These are phyloP conservation scores for Rhegmatorhina hoffmannsi DNA, from an alignment of 2,113 vertebrate genomes.

Conservation along the genomic window DNA sequence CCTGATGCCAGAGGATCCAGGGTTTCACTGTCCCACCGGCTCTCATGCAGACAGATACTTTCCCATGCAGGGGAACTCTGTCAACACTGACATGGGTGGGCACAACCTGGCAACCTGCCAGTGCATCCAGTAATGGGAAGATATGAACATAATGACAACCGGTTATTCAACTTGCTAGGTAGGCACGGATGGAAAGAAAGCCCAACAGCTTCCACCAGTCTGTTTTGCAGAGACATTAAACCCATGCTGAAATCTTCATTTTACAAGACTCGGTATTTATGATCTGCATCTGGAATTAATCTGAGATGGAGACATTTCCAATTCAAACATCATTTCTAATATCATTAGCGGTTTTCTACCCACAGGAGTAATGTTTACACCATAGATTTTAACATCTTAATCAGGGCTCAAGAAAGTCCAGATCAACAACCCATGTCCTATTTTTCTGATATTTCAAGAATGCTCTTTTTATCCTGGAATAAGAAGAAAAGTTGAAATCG, in stretches of 20 bases:
- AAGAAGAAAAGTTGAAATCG: neutral
- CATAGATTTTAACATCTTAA: neutral
- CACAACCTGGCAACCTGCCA: fast-evolving
- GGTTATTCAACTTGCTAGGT: neutral
- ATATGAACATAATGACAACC: too few relatives aligned
- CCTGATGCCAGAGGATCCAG: fast-evolving
- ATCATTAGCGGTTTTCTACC: neutral
- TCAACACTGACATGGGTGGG: fast-evolving
- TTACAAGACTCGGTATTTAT: conserved; percentile 47
- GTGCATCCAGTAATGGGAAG: fast-evolving
- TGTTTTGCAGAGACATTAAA: neutral
- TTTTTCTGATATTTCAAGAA: neutral
- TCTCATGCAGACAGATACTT: neutral
- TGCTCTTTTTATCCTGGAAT: neutral
- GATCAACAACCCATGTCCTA: neutral
- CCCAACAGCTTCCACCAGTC: neutral
- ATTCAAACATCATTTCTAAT: conserved; percentile 10
- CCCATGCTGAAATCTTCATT: neutral
- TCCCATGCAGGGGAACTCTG: fast-evolving
- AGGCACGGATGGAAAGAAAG: neutral
- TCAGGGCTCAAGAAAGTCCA: neutral
- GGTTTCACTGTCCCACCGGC: neutral
- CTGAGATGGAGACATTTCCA: conserved; percentile 27
- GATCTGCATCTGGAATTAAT: conserved; percentile 45
- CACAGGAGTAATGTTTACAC: neutral